phyloP scores from a whole-genome alignment of 2,797 vertebrate species.

The Mormyrus hasselquistii region DNA sequence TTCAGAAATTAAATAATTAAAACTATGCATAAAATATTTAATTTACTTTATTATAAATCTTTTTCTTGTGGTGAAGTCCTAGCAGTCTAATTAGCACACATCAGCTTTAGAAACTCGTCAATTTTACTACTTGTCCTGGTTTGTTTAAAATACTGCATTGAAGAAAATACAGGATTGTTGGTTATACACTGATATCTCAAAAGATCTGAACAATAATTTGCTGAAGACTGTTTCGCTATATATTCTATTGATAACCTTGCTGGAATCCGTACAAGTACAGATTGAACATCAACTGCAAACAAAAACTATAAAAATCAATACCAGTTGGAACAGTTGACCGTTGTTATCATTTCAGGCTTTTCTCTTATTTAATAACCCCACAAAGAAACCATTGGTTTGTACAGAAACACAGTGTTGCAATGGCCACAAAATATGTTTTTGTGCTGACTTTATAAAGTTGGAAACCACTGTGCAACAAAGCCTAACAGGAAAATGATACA shows the following conservation, averaged over 20 bases:
- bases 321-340: neutral
- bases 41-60: neutral
- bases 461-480: neutral
- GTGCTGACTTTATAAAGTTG: neutral
- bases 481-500: neutral
- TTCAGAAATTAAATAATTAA: neutral
- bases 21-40: neutral
- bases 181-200: neutral
- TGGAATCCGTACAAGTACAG: neutral
- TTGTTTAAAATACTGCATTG: neutral
- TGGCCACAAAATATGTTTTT: neutral
- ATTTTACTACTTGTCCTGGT: neutral
- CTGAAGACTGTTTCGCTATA: neutral
- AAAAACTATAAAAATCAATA: neutral
- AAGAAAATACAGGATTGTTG: neutral
- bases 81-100: neutral
- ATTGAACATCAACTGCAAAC: neutral
- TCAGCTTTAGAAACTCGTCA: neutral
- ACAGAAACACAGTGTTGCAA: neutral
- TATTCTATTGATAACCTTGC: neutral
- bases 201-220: neutral
- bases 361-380: neutral
- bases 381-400: neutral
- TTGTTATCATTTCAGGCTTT: neutral
- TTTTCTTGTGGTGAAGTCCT: neutral